Percentiles rank a stretch among this genome's conserved stretches.
Evolutionary conservation across 2,797 vertebrate species (phyloP).

Genomic region (Diplodus sargus): DNA sequence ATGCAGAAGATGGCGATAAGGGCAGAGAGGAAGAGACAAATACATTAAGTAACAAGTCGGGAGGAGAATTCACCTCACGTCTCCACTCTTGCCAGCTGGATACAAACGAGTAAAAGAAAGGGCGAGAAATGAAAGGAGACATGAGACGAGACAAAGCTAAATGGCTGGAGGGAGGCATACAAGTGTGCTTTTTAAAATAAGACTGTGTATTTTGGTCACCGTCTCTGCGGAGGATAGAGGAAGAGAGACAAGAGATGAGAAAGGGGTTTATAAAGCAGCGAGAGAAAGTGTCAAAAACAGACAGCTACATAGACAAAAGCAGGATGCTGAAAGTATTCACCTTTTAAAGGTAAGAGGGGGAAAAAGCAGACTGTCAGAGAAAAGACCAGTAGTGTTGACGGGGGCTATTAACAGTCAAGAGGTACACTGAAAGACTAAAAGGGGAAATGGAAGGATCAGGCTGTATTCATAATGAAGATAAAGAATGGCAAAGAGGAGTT

Average conservation of each 20-base stretch:
- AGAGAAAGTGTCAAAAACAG: conserved; percentile 77
- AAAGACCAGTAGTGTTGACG: conserved; percentile 65
- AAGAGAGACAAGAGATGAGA: conserved; percentile 54
- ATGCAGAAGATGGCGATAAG: conserved; percentile 25
- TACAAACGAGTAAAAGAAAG: conserved; percentile 65
- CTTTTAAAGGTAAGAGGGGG: conserved; percentile 59
- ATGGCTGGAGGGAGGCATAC: conserved; percentile 66
- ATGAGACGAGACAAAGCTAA: conserved; percentile 58
- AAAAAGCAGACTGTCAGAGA: conserved; percentile 46
- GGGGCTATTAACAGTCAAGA: conserved; percentile 70
- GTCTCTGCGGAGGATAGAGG: conserved; percentile 57
- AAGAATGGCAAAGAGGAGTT: conserved; percentile 62
- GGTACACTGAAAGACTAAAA: conserved; percentile 54
- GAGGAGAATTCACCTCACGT: conserved; percentile 64
- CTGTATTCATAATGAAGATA: conserved; percentile 66
- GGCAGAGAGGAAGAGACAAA: conserved; percentile 57
- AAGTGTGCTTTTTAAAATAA: conserved; percentile 66
- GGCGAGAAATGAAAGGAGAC: conserved; percentile 71
- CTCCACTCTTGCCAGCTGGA: conserved; percentile 40
- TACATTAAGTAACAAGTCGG: conserved; percentile 57
- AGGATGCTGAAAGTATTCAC: conserved; percentile 71
- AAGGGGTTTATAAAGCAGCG: conserved; percentile 62
- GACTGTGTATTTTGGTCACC: conserved; percentile 63
- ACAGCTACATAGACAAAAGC: conserved; percentile 77
- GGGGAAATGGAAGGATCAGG: conserved; percentile 54